A percentile compares a stretch with the other conserved stretches of the same genome.
phyloP scores from a whole-genome alignment of 2,888 invertebrate species.

The Melieria picta region DNA sequence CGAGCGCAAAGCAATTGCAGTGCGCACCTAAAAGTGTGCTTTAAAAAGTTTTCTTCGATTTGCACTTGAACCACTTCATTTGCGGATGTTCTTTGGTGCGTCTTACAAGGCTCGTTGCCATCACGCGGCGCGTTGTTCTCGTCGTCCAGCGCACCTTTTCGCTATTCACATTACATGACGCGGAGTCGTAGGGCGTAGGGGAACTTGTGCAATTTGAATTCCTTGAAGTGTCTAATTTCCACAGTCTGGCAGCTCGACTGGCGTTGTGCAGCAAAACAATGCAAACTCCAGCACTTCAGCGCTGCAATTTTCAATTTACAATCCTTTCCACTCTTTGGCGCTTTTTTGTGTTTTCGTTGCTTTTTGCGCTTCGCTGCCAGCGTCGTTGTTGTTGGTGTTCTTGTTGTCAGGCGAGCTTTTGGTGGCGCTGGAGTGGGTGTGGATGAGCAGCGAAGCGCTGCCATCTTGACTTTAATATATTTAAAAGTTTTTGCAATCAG shows the following conservation, averaged over 20 bases:
- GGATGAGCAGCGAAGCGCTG: too few relatives aligned
- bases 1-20: background rate
- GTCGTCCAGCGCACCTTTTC: too few relatives aligned
- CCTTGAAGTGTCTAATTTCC: conserved; percentile 19
- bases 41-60: conserved; percentile 19
- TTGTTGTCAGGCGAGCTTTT: too few relatives aligned
- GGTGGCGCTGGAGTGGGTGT: background rate
- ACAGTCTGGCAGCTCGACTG: background rate
- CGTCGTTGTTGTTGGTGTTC: too few relatives aligned
- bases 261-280: background rate
- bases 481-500: conserved; percentile 28
- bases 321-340: background rate
- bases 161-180: too few relatives aligned
- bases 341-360: background rate
- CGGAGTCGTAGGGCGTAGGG: background rate
- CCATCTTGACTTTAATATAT: conserved; percentile 18
- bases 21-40: conserved; percentile 21
- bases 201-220: conserved; percentile 1
- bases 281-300: too few relatives aligned
- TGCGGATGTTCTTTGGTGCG: background rate
- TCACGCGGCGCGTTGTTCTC: too few relatives aligned
- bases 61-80: conserved; percentile 22
- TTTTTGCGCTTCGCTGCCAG: background rate
- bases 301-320: background rate
- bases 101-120: too few relatives aligned